A percentile compares a stretch with the other conserved stretches of the same genome.
Evolutionary conservation across 2,797 vertebrate species (phyloP).

Genomic region (Bryconaethiops microstoma): DNA sequence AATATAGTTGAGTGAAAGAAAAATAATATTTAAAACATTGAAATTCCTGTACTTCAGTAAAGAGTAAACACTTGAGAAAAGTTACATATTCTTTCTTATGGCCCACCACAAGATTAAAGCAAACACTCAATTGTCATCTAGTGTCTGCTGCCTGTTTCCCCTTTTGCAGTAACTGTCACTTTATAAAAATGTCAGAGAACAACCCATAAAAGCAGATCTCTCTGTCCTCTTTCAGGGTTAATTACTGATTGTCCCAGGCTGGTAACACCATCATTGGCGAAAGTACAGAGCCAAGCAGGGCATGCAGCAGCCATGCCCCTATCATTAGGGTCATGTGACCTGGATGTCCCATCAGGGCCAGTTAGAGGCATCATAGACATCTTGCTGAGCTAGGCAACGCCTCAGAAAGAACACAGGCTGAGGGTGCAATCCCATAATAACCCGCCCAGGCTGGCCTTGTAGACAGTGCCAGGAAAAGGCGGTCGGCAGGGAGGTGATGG

Average conservation of each 20-base stretch:
- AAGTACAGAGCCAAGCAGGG: conserved; percentile 46
- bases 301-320: conserved; percentile 22
- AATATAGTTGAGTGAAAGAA: not conserved
- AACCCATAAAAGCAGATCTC: conserved; percentile 6
- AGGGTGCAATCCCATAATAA: conserved; percentile 51
- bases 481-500: conserved; percentile 49
- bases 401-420: conserved; percentile 40
- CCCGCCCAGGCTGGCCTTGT: conserved; percentile 45
- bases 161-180: not conserved
- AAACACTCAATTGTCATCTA: not conserved
- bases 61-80: not conserved
- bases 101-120: not conserved
- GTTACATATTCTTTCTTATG: not conserved
- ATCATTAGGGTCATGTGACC: conserved; percentile 45
- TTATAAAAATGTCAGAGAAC: conserved; percentile 7
- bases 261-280: conserved; percentile 30
- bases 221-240: conserved; percentile 41
- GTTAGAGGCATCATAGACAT: conserved; percentile 36
- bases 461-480: conserved; percentile 45
- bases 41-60: not conserved
- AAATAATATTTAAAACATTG: not conserved
- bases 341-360: conserved; percentile 23
- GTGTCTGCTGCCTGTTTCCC: not conserved
- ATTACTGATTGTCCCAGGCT: conserved; percentile 40
- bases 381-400: conserved; percentile 35